Evolutionary conservation across 2,888 invertebrate species (phyloP), one percentile per base, ranked within the genome.

Genomic region (Phorcus lineatus): DNA sequence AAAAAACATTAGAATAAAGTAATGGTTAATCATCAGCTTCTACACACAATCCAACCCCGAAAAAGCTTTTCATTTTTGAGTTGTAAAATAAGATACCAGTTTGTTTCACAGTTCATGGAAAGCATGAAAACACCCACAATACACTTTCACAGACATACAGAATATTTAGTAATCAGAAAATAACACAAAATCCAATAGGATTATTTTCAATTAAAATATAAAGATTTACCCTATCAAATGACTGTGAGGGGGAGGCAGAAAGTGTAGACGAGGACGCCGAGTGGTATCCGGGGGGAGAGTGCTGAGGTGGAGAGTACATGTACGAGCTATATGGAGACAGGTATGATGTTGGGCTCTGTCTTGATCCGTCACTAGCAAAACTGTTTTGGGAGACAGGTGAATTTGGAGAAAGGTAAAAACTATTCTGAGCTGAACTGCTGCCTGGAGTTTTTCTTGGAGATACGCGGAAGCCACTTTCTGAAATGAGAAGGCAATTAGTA

Each of bases 391-490:
- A 81, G 82, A 83, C 76, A 80, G 86, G 77, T 53, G 17, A 81
- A 24, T 66, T 81, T 83, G 82, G 13, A n/a, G 78, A 70, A 24
- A 80, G 78, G 22, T 80, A 74, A 22, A 78, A 31, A 40, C 54
- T 80, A 66, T 67, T 80, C 24, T 78, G 66, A 54, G 66, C 77
- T 7, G 79, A 74, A 22, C 31, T 47, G 74, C 47, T 66, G 16
- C 70, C 79, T 22, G 80, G 28, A 16, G 86, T 70, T 80, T 83
- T 87, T 28, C 79, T 57, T 6, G 89, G 88, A 1, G 90, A 88
- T 17, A 89, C 80, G 24, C 81, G 84, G 77, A 90, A 91, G 24
- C 88, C 88, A n/a, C 82, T 85, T 76, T 90, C 91, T 91, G 84
- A 67, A 82, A 83, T 55, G 52, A 17, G 74, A 67, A 7, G 40